phyloP scores from a whole-genome alignment of 2,113 vertebrate species.

The Danio rerio region GRCz12tu NC_133197.1:22917501-22918000 shows the following conservation, averaged over 20 bases:
- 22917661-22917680: conserved; percentile 89
- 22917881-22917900: conserved; percentile 80
- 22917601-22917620: conserved; percentile 67
- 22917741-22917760: conserved; percentile 80
- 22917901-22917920: conserved; percentile 73
- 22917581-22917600: conserved; percentile 52
- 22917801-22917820: conserved; percentile 93
- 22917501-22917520: conserved; percentile 46
- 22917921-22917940: conserved; percentile 50
- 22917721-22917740: conserved; percentile 79
- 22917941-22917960: neutral
- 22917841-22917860: conserved; percentile 73
- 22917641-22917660: conserved; percentile 81
- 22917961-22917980: conserved; percentile 21
- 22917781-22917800: conserved; percentile 95
- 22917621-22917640: conserved; percentile 73
- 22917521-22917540: conserved; percentile 76
- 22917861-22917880: conserved; percentile 92
- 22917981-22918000: conserved; percentile 11
- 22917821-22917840: conserved; percentile 97
- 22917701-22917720: conserved; percentile 88
- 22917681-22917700: conserved; percentile 86
- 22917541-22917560: conserved; percentile 67
- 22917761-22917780: conserved; percentile 98
- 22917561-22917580: conserved; percentile 40